Conservation (phyloP, 2,888 invertebrate genomes). For the Galerucella pusilla region DNA sequence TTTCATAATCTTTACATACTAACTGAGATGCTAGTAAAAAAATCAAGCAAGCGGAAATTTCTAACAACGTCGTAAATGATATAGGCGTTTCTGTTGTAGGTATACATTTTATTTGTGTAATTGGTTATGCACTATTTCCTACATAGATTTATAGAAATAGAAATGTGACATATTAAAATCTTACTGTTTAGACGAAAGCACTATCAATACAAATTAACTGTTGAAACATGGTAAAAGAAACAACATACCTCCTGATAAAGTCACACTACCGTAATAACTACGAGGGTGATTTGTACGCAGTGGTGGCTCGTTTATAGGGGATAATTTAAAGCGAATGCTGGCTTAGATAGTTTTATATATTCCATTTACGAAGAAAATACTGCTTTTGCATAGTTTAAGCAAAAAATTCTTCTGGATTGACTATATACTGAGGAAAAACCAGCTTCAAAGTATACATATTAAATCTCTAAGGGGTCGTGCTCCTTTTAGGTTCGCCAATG, state of each 20-base stretch:
- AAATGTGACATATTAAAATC: slow-evolving; percentile 25
- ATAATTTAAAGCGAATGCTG: too few relatives aligned
- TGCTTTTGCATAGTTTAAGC: too few relatives aligned
- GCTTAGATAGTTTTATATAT: too few relatives aligned
- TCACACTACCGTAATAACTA: not conserved
- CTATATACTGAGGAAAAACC: too few relatives aligned
- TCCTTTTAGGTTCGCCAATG: too few relatives aligned
- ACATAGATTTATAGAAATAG: slow-evolving; percentile 31
- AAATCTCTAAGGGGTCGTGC: too few relatives aligned
- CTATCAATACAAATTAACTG: not conserved
- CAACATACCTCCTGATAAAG: not conserved
- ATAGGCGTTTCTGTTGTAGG: not conserved
- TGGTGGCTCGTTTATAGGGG: not conserved
- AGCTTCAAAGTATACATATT: too few relatives aligned
- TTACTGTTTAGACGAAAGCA: not conserved
- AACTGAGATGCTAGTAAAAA: not conserved
- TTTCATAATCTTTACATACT: too few relatives aligned
- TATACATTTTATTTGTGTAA: slow-evolving; percentile 30
- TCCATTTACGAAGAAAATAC: too few relatives aligned
- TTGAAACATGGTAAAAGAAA: not conserved
- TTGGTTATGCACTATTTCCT: slow-evolving; percentile 41
- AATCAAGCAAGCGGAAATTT: slow-evolving; percentile 25
- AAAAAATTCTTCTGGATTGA: too few relatives aligned
- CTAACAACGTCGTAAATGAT: slow-evolving; percentile 24
- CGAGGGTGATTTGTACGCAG: not conserved